Base-by-base conservation (phyloP, 2,888 invertebrate species). In the Aspidiotus rigidus region DNA sequence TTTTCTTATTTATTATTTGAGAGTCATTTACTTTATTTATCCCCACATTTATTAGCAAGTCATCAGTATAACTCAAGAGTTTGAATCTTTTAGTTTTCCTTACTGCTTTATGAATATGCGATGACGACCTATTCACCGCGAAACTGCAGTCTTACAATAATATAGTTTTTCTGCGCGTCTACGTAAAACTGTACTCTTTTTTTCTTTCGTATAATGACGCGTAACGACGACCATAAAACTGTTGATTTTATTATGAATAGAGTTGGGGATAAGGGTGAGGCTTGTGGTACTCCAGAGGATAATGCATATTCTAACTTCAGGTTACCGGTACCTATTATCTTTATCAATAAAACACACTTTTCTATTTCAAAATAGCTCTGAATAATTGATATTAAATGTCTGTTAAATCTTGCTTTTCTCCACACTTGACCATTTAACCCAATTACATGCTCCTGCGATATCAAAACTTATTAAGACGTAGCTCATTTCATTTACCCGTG, bases 211-310 rank as follows among this genome's bases (percentile, higher is more conserved):
- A n/a, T n/a, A n/a, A n/a, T n/a, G n/a, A n/a, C n/a, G n/a, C n/a
- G n/a, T n/a, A n/a, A n/a, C n/a, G n/a, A n/a, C n/a, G n/a, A n/a
- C n/a, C n/a, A n/a, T n/a, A n/a, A n/a, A n/a, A n/a, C 49, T 49
- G 49, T 49, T 6, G 6, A 3, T 13, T 2, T 6, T 49, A 49
- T 49, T 3, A 3, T 49, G 6, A 49, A 49, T 49, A 49, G 49
- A 3, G 49, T 49, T 49, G 49, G 49, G n/a, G 49, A 49, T n/a
- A 49, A n/a, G 10, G 49, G 2, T 49, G 49, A 49, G 49, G 2
- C 49, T n/a, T 49, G 49, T 13, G 49, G 49, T 49, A 49, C 49
- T 49, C 49, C 49, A 49, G 49, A 49, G 49, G 49, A 49, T 49
- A 49, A 49, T 49, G n/a, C 49, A 13, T 49, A 6, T 49, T 49